Evolutionary conservation across 2,888 invertebrate genomes (phyloP).

Genomic region (Lomographa bimaculata): DNA sequence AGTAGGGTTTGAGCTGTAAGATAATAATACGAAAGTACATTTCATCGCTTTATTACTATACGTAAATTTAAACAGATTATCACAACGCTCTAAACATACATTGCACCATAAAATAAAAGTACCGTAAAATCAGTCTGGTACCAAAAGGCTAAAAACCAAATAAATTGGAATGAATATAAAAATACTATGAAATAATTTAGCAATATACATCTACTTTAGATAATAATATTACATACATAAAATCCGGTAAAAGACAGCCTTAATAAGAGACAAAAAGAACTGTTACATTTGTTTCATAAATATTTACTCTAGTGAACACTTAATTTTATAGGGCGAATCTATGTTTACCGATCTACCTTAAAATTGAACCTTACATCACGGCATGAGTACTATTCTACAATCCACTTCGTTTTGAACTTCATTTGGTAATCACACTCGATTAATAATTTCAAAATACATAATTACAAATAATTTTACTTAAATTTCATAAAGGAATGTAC

Average conservation of each 20-base stretch:
- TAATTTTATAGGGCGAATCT: conserved; percentile 72
- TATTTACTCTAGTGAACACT: conserved; percentile 80
- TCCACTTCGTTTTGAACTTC: conserved; percentile 70
- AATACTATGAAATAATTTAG: conserved; percentile 82
- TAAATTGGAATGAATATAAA: conserved; percentile 80
- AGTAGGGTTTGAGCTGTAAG: too few relatives aligned
- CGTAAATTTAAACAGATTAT: conserved; percentile 82
- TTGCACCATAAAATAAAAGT: conserved; percentile 83
- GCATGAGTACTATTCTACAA: conserved; percentile 62
- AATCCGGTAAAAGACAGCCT: conserved; percentile 74
- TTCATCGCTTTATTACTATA: conserved; percentile 68
- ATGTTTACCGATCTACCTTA: conserved; percentile 61
- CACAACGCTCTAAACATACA: conserved; percentile 83
- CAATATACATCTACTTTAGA: conserved; percentile 69
- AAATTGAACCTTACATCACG: conserved; percentile 73
- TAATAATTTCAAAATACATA: conserved; percentile 28
- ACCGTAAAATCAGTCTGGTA: conserved; percentile 83
- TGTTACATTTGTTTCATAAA: conserved; percentile 64
- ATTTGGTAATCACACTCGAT: conserved; percentile 69
- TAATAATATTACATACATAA: conserved; percentile 68
- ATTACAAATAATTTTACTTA: conserved; percentile 32
- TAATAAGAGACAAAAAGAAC: conserved; percentile 65
- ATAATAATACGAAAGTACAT: conserved; percentile 13
- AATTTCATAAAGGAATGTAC: conserved; percentile 69
- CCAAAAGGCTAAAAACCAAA: conserved; percentile 76